These are phyloP conservation scores for Jacana jacana DNA, from an alignment of 2,113 vertebrate genomes.

Conservation along the genomic window DNA sequence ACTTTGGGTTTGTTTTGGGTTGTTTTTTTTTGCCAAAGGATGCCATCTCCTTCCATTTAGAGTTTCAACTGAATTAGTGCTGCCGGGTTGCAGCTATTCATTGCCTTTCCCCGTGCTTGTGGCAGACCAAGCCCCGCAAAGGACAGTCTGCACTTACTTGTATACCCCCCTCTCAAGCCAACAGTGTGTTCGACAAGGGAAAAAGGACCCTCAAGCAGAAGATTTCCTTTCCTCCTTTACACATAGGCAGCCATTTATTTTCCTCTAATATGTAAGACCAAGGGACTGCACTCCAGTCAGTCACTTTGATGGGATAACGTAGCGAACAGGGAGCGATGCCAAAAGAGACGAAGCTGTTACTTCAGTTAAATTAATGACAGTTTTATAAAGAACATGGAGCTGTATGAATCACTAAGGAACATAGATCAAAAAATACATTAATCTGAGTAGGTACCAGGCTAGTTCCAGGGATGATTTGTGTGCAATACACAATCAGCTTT, in stretches of 20 bases:
- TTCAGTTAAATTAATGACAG: background rate
- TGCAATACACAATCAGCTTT: background rate
- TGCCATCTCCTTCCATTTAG: background rate
- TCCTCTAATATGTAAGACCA: background rate
- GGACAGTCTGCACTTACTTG: background rate
- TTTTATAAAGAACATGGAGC: background rate
- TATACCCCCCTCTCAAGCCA: background rate
- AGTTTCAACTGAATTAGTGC: background rate
- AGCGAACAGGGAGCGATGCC: background rate
- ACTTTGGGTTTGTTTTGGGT: too few relatives aligned
- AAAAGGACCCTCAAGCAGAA: background rate
- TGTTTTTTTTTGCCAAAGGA: background rate
- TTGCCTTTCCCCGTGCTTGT: background rate
- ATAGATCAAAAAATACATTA: background rate
- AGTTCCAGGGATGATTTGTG: background rate
- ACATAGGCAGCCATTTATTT: background rate
- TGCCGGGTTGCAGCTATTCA: background rate
- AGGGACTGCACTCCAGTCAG: background rate
- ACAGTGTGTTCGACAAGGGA: background rate
- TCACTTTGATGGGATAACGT: background rate
- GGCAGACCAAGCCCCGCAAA: background rate
- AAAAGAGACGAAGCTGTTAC: background rate
- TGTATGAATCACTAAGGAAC: background rate
- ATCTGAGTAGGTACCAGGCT: background rate
- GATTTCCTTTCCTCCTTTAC: background rate